phyloP scores from a whole-genome alignment of 92 coral and sea anemone species.

The Umimayanthus kanabou region DNA sequence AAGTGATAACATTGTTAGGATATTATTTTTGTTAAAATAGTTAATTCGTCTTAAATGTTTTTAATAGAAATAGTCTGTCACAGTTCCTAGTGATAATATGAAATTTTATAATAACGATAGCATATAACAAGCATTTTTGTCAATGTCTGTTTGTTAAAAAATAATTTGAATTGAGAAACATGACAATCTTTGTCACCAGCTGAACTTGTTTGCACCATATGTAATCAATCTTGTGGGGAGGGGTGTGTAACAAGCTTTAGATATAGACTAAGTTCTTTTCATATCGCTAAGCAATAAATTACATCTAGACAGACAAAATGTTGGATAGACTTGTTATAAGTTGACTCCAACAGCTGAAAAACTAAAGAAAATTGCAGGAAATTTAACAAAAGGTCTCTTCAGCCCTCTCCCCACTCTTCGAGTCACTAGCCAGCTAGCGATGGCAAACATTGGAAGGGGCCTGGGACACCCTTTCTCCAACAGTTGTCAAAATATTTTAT shows the following conservation, averaged over 20 bases:
- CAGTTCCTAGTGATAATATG: neutral
- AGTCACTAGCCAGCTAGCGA: too few species aligned
- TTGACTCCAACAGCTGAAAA: too few species aligned
- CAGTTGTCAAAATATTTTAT: too few species aligned
- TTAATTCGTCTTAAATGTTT: neutral
- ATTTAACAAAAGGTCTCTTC: too few species aligned
- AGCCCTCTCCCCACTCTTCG: too few species aligned
- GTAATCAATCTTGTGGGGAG: neutral
- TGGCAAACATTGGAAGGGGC: too few species aligned
- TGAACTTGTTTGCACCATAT: neutral
- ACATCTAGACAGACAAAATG: too few species aligned
- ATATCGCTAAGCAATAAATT: too few species aligned
- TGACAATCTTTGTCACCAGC: neutral
- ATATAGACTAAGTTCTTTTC: neutral
- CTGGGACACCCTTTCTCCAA: too few species aligned
- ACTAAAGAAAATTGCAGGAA: too few species aligned
- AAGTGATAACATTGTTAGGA: constrained; percentile 10
- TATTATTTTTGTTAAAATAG: neutral
- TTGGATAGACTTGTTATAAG: too few species aligned
- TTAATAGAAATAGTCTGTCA: neutral
- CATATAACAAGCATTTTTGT: neutral
- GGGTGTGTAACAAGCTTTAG: neutral
- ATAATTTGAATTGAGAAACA: neutral
- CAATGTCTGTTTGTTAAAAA: neutral
- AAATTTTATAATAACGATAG: neutral